These are phyloP conservation scores for Diogma glabrata DNA, from an alignment of 2,888 invertebrate species.

Conservation along the genomic window DNA sequence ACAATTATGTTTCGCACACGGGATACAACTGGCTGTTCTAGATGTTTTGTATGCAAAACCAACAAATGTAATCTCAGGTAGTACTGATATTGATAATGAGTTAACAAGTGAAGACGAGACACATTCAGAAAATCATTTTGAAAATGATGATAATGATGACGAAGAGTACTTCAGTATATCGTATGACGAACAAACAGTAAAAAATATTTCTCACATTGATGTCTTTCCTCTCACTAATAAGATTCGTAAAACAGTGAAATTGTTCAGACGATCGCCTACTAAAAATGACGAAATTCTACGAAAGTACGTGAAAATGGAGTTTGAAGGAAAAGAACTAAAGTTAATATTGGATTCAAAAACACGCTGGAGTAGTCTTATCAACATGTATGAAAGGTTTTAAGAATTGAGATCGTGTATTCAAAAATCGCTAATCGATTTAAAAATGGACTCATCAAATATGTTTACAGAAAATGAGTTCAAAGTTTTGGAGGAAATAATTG, in stretches of 20 bases:
- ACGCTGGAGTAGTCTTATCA: constrained; percentile 16
- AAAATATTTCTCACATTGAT: not conserved
- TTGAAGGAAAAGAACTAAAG: constrained; percentile 13
- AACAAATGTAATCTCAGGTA: no score
- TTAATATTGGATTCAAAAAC: constrained; percentile 15
- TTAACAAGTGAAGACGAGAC: not conserved
- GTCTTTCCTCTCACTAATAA: not conserved
- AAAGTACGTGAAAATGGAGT: constrained; percentile 13
- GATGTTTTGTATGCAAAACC: no score
- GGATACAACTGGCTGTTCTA: not conserved
- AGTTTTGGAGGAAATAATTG: not conserved
- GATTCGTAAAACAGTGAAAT: not conserved
- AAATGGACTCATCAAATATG: not conserved
- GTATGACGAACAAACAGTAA: not conserved
- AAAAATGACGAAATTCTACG: constrained; percentile 16
- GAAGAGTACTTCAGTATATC: not conserved
- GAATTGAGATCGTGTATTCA: not conserved
- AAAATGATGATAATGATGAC: not conserved
- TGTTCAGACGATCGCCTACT: constrained; percentile 11
- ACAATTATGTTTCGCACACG: not conserved
- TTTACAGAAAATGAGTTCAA: not conserved
- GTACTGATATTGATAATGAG: not conserved
- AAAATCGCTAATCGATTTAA: not conserved
- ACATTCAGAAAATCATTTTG: not conserved
- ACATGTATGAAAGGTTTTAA: constrained; percentile 15